Conservation (phyloP, 1,140 invertebrate genomes). For the Ylistrum balloti region DNA sequence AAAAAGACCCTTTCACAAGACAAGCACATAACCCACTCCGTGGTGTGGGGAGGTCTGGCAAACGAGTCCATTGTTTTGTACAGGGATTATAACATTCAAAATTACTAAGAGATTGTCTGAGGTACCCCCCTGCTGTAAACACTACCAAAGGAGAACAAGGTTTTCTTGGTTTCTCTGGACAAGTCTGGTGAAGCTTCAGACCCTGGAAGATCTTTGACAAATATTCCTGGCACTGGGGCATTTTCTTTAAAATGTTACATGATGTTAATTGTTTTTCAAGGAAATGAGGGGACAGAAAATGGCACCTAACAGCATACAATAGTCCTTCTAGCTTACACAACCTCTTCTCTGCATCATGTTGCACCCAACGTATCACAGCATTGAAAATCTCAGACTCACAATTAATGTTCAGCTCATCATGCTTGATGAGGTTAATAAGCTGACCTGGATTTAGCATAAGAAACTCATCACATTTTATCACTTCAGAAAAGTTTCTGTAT, state of each 20-base stretch:
- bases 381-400: constrained; percentile 95
- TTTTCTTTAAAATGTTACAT: constrained; percentile 91
- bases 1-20: constrained; percentile 89
- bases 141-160: constrained; percentile 86
- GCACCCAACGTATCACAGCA: constrained; percentile 95
- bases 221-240: constrained; percentile 94
- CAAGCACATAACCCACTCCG: constrained; percentile 89
- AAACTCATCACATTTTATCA: constrained; percentile 95
- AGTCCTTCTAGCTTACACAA: constrained; percentile 93
- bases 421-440: constrained; percentile 90
- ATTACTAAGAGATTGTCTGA: constrained; percentile 91
- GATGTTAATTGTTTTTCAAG: constrained; percentile 95
- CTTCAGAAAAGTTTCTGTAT: constrained; percentile 93
- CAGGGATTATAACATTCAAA: constrained; percentile 94
- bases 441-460: constrained; percentile 91
- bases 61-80: constrained; percentile 91
- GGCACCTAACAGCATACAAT: constrained; percentile 92
- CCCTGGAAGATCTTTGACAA: constrained; percentile 94
- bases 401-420: constrained; percentile 94
- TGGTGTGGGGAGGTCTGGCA: constrained; percentile 91
- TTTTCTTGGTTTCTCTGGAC: constrained; percentile 76
- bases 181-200: constrained; percentile 78
- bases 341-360: constrained; percentile 91
- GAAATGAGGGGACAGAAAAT: constrained; percentile 95
- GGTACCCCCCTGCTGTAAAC: constrained; percentile 95